Base-by-base conservation (phyloP, 2,888 invertebrate species). In the Cotesia congregata region DNA sequence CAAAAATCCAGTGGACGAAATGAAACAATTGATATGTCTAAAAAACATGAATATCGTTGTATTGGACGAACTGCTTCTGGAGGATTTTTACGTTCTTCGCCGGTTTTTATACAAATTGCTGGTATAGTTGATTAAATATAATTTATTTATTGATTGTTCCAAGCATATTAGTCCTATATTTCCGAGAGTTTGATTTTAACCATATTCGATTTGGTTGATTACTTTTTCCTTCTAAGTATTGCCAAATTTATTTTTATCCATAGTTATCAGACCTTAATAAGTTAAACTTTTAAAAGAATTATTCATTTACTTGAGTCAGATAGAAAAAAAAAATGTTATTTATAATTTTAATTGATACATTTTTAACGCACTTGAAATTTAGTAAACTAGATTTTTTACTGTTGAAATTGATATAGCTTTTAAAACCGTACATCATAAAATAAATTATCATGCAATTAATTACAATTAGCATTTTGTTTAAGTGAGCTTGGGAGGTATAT, bases 41-140 rank as follows among this genome's bases (percentile, higher is more conserved):
- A 74, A 69, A 84, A 81, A 72, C 85, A 89, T 78, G 88, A 87
- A 74, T 89, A 86, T 79, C 86, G 88, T 74, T 89, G 89, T 80
- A 81, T 88, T 82, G 83, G 83, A 60, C 85, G 77, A 62, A 88
- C 85, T 59, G 86, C 80, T 83, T 84, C 81, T 76, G 87, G 85
- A 69, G 87, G 86, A 77, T 82, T 78, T 15, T 67, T 89, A 69
- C 83, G 86, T 73, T 89, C 89, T 6, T 83, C 86, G 7, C 88
- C 89, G 65, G 85, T 84, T 67, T 82, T 82, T 78, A 79, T 89
- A 81, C 85, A 83, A 82, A 83, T 86, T 78, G 89, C 89, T 80
- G 88, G 89, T 88, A 80, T 79, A 50, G 9, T 12, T 50, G 0
- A 50, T 50, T 4, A 12, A 4, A 50, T 50, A 12, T 50, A 50